Evolutionary conservation across 2,888 invertebrate genomes (phyloP).

Genomic region (Trissoscelio sp.): DNA sequence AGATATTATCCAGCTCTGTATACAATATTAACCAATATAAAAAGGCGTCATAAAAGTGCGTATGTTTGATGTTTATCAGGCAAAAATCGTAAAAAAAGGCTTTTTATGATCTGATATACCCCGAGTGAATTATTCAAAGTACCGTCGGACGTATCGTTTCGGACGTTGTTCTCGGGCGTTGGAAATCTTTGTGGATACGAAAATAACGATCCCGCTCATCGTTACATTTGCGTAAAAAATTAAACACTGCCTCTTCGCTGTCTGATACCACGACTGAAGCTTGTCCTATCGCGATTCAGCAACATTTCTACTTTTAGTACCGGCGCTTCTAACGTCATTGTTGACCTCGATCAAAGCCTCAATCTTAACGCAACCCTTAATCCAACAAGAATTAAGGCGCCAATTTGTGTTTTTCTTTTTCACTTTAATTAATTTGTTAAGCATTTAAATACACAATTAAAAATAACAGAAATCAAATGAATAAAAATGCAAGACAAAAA

Average conservation of each 20-base stretch:
- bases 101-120: conserved; percentile 47
- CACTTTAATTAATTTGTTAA: not conserved
- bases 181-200: conserved; percentile 46
- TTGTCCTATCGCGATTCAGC: conserved; percentile 56
- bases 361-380: conserved; percentile 47
- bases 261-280: conserved; percentile 58
- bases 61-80: conserved; percentile 10
- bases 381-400: conserved; percentile 12
- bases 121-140: conserved; percentile 57
- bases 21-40: conserved; percentile 33
- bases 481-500: not conserved
- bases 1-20: conserved; percentile 4
- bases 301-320: conserved; percentile 65
- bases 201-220: conserved; percentile 62
- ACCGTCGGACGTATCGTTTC: conserved; percentile 33
- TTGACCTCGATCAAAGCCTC: conserved; percentile 58
- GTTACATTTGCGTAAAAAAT: conserved; percentile 64
- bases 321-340: conserved; percentile 60
- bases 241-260: conserved; percentile 48
- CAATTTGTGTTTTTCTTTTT: not conserved
- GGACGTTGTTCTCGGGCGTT: conserved; percentile 22
- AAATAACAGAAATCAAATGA: not conserved
- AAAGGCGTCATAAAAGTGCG: conserved; percentile 51
- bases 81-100: conserved; percentile 23
- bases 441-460: not conserved